A percentile compares a stretch with the other conserved stretches of the same genome.
Evolutionary conservation across 2,797 vertebrate species (phyloP).

Genomic region (Pterois miles): DNA sequence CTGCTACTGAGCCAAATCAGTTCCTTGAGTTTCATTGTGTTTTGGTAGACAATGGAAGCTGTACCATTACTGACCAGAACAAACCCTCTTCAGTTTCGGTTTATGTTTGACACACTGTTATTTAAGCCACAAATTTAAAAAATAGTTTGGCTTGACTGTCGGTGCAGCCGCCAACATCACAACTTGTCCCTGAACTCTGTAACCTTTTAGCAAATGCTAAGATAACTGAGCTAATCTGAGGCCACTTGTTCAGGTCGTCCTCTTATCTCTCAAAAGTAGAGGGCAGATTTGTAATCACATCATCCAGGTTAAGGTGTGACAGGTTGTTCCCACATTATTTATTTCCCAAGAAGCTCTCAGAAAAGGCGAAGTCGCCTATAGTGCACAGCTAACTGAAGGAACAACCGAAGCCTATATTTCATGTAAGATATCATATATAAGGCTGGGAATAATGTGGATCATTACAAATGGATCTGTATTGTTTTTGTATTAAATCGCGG

Average conservation of each 20-base stretch:
- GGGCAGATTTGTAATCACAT: constrained; percentile 15
- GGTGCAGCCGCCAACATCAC: background rate
- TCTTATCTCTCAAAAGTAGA: background rate
- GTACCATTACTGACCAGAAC: background rate
- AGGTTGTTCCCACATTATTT: constrained; percentile 17
- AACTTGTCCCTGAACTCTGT: background rate
- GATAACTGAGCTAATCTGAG: background rate
- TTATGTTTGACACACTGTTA: background rate
- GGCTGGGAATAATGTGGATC: background rate
- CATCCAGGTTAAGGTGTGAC: constrained; percentile 14
- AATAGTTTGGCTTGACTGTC: background rate
- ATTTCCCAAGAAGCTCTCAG: background rate
- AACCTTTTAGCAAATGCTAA: background rate
- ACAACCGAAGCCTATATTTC: constrained; percentile 3
- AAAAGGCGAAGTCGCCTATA: background rate
- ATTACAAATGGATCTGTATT: background rate
- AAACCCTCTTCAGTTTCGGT: background rate
- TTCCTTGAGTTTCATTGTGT: background rate
- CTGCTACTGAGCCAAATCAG: background rate
- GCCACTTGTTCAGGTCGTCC: background rate
- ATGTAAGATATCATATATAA: background rate
- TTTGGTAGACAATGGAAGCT: background rate
- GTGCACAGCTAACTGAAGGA: background rate
- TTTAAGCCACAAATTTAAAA: background rate
- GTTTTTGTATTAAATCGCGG: background rate